Evolutionary conservation across 92 coral and sea anemone species (phyloP).

Genomic region (Heliopora coerulea): DNA sequence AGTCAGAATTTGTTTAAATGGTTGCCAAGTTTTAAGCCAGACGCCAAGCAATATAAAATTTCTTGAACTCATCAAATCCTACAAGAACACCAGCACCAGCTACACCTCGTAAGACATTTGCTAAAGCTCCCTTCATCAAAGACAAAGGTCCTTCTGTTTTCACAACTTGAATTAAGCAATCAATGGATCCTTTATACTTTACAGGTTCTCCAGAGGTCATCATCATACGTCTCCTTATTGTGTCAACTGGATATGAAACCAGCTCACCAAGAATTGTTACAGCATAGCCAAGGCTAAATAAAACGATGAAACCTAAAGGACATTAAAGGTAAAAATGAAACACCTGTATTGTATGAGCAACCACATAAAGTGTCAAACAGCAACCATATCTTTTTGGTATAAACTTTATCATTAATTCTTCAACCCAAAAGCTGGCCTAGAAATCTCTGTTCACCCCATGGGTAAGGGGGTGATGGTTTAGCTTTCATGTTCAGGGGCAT

Average conservation of each 20-base stretch:
- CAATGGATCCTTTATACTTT: slow-evolving; percentile 96
- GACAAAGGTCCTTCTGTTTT: slow-evolving; percentile 91
- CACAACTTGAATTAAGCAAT: slow-evolving; percentile 85
- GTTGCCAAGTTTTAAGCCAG: slow-evolving; percentile 4
- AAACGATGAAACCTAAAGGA: slow-evolving; percentile 56
- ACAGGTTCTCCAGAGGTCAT: slow-evolving; percentile 99
- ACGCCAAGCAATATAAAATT: slow-evolving; percentile 69
- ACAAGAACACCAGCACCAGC: slow-evolving; percentile 99
- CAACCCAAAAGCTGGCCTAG: no score
- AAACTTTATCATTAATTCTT: no score
- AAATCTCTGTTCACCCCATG: no score
- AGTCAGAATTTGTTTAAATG: no score
- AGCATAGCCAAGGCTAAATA: slow-evolving; percentile 81
- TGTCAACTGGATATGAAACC: slow-evolving; percentile 92
- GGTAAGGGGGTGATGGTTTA: no score
- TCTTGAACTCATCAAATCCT: slow-evolving; percentile 96
- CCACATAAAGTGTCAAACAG: no score
- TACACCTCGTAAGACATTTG: slow-evolving; percentile 91
- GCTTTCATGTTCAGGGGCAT: no score
- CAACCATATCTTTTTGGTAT: no score
- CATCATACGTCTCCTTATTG: slow-evolving; percentile 98
- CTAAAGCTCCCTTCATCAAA: slow-evolving; percentile 99
- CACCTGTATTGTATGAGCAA: no score
- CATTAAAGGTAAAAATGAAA: no score
- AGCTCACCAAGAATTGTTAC: slow-evolving; percentile 91